Evolutionary conservation across 2,888 invertebrate species (phyloP).

Genomic region (Crepidodera aurea): DNA sequence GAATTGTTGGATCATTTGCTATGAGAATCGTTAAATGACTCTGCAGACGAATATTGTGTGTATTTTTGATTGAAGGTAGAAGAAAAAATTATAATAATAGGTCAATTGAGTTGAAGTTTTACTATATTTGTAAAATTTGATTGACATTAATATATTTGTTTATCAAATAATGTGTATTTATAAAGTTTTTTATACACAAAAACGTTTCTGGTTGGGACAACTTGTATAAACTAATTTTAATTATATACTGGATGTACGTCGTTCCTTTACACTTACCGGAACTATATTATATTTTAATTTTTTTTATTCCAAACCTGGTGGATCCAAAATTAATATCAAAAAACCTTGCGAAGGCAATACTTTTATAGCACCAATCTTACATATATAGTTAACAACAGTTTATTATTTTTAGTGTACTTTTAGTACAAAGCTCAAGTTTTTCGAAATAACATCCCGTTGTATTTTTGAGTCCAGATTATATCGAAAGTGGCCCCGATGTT

Average conservation of each 20-base stretch:
- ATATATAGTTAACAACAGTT: conserved; percentile 60
- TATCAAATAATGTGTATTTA: no score
- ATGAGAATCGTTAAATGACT: no score
- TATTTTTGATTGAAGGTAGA: no score
- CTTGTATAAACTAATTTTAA: no score
- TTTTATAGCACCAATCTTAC: conserved; percentile 62
- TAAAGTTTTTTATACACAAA: no score
- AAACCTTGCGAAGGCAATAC: conserved; percentile 56
- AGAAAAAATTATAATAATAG: no score
- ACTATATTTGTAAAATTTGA: no score
- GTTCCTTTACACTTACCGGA: conserved; percentile 10
- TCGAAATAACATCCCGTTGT: conserved; percentile 40
- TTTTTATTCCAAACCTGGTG: conserved; percentile 43
- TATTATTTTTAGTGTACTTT: conserved; percentile 52
- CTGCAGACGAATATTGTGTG: no score
- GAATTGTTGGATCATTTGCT: no score
- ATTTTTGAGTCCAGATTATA: conserved; percentile 48
- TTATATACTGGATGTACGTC: conserved; percentile 8
- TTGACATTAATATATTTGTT: no score
- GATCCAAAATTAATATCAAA: conserved; percentile 47
- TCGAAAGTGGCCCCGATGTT: conserved; percentile 43
- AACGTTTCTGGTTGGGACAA: no score
- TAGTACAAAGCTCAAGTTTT: conserved; percentile 49
- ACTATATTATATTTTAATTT: conserved; percentile 15
- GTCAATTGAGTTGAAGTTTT: no score